phyloP scores from a whole-genome alignment of 2,797 vertebrate species.

The Neoniphon sammara region DNA sequence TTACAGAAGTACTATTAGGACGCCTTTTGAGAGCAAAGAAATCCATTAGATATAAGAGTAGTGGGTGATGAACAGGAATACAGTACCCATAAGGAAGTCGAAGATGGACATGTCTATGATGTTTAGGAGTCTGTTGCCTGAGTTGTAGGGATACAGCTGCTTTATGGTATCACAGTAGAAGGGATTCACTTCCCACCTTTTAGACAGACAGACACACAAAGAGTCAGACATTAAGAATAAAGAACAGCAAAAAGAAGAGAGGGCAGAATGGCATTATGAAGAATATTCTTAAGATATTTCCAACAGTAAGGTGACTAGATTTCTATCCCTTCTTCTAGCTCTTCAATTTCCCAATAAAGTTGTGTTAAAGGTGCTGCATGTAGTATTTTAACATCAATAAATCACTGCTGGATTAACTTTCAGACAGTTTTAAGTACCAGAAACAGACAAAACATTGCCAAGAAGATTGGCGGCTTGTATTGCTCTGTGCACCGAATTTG shows the following conservation, averaged over 20 bases:
- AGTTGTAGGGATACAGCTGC: slow-evolving; percentile 90
- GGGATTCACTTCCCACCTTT: slow-evolving; percentile 94
- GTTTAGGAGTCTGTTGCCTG: slow-evolving; percentile 89
- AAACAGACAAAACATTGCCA: no score
- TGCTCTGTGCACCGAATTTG: no score
- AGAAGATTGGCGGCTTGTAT: no score
- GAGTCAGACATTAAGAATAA: background rate
- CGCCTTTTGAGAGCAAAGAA: background rate
- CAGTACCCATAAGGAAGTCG: slow-evolving; percentile 92
- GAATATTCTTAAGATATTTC: background rate
- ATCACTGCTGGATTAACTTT: no score
- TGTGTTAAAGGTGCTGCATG: no score
- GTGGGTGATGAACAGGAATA: background rate
- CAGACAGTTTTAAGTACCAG: no score
- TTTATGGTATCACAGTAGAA: slow-evolving; percentile 91
- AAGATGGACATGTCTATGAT: slow-evolving; percentile 97
- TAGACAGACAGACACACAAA: slow-evolving; percentile 17
- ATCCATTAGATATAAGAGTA: background rate
- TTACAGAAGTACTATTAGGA: background rate
- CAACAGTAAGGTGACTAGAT: no score
- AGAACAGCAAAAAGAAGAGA: background rate
- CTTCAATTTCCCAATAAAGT: no score
- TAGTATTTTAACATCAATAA: no score
- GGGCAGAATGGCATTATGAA: background rate
- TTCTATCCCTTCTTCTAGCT: no score